A percentile compares a stretch with the other conserved stretches of the same genome.
phyloP scores from a whole-genome alignment of 2,888 invertebrate species.

The Drosophila pullipes region DNA sequence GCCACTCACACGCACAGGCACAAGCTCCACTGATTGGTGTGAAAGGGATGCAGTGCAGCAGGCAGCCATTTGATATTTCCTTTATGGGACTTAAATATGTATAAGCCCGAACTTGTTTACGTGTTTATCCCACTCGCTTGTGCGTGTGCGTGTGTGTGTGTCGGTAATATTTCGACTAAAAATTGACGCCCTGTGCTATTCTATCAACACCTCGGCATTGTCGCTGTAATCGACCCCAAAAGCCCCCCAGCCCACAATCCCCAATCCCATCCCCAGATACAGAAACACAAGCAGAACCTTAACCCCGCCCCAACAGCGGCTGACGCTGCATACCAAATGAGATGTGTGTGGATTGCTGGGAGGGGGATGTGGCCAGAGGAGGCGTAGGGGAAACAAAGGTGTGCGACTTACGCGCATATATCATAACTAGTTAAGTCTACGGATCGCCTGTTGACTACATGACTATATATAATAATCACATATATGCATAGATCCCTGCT shows the following conservation, averaged over 20 bases:
- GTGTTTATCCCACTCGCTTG: conserved; percentile 44
- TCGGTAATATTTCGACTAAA: conserved; percentile 65
- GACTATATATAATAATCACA: conserved; percentile 16
- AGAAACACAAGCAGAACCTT: conserved; percentile 10
- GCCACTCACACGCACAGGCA: conserved; percentile 23
- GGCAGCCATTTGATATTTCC: conserved; percentile 70
- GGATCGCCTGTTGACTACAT: conserved; percentile 11
- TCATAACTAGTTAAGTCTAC: conserved; percentile 34
- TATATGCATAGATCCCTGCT: not conserved
- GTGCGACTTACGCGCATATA: conserved; percentile 39
- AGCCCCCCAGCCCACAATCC: conserved; percentile 5
- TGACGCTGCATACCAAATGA: conserved; percentile 76
- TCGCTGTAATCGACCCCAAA: conserved; percentile 47
- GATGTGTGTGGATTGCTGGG: conserved; percentile 34
- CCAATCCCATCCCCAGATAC: conserved; percentile 1
- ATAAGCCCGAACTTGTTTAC: conserved; percentile 69
- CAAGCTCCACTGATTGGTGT: conserved; percentile 35
- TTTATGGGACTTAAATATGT: conserved; percentile 80
- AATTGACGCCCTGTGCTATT: conserved; percentile 73
- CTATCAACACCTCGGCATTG: conserved; percentile 78
- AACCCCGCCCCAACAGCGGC: conserved; percentile 40
- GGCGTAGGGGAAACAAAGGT: not conserved
- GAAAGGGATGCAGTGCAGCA: conserved; percentile 45
- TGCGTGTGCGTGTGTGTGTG: conserved; percentile 5
- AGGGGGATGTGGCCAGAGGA: not conserved